phyloP scores from a whole-genome alignment of 2,797 vertebrate genomes.

The Potorous gilbertii region DNA sequence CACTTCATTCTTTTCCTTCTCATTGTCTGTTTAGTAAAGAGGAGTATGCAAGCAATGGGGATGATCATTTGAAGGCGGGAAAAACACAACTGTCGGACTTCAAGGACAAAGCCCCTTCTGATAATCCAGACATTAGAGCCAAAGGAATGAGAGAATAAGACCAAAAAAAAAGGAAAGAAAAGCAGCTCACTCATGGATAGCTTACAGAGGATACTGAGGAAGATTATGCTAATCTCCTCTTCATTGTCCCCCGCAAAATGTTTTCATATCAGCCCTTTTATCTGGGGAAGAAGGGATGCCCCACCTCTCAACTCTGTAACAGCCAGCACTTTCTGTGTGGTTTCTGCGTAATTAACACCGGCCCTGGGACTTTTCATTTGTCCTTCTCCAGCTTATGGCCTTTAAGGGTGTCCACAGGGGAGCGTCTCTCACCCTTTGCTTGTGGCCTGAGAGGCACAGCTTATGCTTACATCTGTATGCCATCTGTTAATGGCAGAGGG shows the following conservation, averaged over 20 bases:
- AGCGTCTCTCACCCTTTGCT: constrained; percentile 93
- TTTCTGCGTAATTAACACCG: constrained; percentile 99
- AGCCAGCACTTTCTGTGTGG: constrained; percentile 99
- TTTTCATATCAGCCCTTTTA: constrained; percentile 99
- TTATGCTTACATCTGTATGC: constrained; percentile 91
- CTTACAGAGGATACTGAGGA: constrained; percentile 98
- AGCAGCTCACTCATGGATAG: constrained; percentile 95
- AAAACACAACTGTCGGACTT: constrained; percentile 95
- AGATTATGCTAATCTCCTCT: constrained; percentile 99
- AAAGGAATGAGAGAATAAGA: constrained; percentile 86
- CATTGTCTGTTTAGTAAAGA: constrained; percentile 92
- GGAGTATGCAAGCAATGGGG: constrained; percentile 90
- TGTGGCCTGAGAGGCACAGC: constrained; percentile 91
- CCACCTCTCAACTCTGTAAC: constrained; percentile 99
- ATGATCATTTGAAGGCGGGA: constrained; percentile 98
- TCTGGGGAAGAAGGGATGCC: constrained; percentile 98
- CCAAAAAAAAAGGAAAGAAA: constrained; percentile 66
- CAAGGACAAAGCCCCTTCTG: constrained; percentile 93
- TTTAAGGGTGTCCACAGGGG: constrained; percentile 98
- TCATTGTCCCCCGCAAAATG: constrained; percentile 98
- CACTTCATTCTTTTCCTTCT: constrained; percentile 88
- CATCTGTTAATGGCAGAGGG: constrained; percentile 97
- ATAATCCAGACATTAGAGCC: constrained; percentile 93
- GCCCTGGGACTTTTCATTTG: constrained; percentile 98
- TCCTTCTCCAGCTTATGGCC: constrained; percentile 99